phyloP scores from a whole-genome alignment of 2,113 vertebrate genomes.

The Ancistrus triradiatus region DNA sequence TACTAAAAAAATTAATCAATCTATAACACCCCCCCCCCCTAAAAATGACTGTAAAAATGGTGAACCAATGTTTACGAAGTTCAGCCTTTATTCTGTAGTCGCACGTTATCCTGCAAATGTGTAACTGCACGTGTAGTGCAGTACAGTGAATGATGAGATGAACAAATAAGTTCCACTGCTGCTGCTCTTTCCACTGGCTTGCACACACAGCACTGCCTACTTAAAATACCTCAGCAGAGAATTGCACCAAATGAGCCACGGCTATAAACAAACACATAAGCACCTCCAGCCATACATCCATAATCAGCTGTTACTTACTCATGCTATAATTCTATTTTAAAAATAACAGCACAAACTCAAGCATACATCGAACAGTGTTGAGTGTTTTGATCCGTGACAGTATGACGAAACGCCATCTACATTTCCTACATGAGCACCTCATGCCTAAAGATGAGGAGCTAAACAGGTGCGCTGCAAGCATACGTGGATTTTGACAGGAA shows the following conservation, averaged over 20 bases:
- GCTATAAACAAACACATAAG: constrained; percentile 7
- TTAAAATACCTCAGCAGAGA: constrained; percentile 27
- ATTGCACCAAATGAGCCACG: constrained; percentile 6
- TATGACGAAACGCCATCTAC: background rate
- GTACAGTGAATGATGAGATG: background rate
- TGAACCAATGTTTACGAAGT: background rate
- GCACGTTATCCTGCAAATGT: too few species aligned
- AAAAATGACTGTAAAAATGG: too few species aligned
- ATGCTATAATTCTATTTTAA: background rate
- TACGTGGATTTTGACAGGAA: constrained; percentile 9
- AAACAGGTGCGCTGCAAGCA: background rate
- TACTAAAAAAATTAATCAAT: too few species aligned
- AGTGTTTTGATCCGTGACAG: background rate
- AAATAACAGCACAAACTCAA: background rate
- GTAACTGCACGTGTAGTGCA: constrained; percentile 28
- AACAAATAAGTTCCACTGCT: constrained; percentile 24
- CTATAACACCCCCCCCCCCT: too few species aligned
- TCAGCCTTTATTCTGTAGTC: background rate
- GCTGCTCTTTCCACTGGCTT: background rate
- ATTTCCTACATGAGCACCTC: background rate
- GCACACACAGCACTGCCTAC: background rate
- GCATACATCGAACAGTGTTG: background rate
- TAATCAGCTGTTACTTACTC: background rate
- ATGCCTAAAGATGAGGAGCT: background rate
- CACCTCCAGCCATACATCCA: background rate